Evolutionary conservation across 2,888 invertebrate genomes (phyloP), one percentile per base, ranked within the genome.

Genomic region (Chirona hameri): DNA sequence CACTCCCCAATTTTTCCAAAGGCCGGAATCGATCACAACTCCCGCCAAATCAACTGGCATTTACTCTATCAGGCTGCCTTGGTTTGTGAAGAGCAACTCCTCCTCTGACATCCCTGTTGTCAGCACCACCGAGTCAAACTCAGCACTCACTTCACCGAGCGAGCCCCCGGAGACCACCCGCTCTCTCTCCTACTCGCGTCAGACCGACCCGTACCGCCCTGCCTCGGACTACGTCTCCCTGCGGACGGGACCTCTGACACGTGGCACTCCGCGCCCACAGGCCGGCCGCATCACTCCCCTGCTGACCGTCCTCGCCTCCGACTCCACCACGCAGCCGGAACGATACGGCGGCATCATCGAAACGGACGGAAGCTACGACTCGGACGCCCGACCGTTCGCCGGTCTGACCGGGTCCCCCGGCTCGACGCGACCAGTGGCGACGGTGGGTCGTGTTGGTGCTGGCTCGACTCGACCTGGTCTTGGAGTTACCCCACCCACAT

Each of bases 321-420:
- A 39, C 46, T 21, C 39, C 5, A 39, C 27, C 76, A 76, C 46
- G 9, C 15, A 46, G 39, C 76, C 76, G 12, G 46, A 76, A 12
- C 76, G 76, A 39, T 76, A 76, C 18, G 76, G 76, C 24, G 76
- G 76, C 39, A 76, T 76, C 76, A 76, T 76, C 24, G 76, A 76
- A 31, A 76, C 76, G 1, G 39, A 76, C 46, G 27, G 10, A 10
- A 76, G 31, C 24, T 76, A 76, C 76, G 27, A 76, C 76, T 46
- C 39, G 1, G 76, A 76, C 10, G 18, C 9, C 7, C 0, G 27
- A 10, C 76, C 76, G 46, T 76, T 76, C 76, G 31, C 29, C 18
- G 18, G 24, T 15, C 2, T 76, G 39, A 3, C 39, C n/a, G 76
- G 76, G 0, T 27, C 1, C 31, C 31, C 31, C 3, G 7, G 29